A percentile compares a stretch with the other conserved stretches of the same genome.
Conservation (phyloP, 2,113 vertebrate species). For the Nothobranchius furzeri region DNA sequence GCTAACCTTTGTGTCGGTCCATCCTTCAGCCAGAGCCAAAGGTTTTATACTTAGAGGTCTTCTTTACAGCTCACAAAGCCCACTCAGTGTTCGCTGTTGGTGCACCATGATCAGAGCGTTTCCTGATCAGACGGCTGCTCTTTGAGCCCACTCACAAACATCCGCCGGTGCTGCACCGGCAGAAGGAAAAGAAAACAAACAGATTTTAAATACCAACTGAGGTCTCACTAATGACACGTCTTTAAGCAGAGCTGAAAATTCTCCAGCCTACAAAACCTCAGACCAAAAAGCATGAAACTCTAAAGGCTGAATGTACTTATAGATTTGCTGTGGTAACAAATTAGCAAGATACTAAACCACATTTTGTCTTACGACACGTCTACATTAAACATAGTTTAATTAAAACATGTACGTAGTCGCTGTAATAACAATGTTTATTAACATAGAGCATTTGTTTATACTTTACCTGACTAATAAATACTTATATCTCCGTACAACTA, state of each 20-base stretch:
- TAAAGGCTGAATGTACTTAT: neutral
- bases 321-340: neutral
- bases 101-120: neutral
- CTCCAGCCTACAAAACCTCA: neutral
- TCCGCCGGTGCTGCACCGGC: neutral
- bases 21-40: neutral
- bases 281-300: neutral
- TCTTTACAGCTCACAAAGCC: neutral
- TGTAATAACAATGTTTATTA: neutral
- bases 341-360: neutral
- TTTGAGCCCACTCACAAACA: neutral
- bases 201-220: neutral
- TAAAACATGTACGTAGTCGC: neutral
- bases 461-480: neutral
- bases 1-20: conserved; percentile 11
- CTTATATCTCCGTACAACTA: neutral
- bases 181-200: neutral
- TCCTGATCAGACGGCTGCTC: neutral
- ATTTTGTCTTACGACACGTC: neutral
- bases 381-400: neutral
- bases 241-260: neutral
- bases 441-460: neutral
- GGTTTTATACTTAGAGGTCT: neutral
- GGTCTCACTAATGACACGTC: neutral
- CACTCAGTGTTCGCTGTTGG: neutral